A percentile compares a stretch with the other conserved stretches of the same genome.
Conservation (phyloP, 2,888 invertebrate genomes). For the Apantesis nais region DNA sequence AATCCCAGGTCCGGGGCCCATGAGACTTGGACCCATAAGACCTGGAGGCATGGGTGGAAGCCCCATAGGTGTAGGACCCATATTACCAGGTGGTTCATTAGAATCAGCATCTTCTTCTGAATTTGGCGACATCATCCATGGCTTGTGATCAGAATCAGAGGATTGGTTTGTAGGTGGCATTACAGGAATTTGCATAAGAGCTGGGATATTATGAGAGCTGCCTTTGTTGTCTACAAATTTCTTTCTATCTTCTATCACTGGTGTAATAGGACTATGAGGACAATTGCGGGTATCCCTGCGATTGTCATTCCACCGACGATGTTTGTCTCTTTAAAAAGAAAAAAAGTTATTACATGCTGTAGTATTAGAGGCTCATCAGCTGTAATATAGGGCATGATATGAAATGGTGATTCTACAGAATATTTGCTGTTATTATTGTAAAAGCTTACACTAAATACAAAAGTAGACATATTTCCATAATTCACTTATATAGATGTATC, state of each 20-base stretch:
- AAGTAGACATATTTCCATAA: too few species aligned
- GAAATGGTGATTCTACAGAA: too few species aligned
- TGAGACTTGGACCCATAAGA: conserved; percentile 47
- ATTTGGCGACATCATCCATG: conserved; percentile 64
- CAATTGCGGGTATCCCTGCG: conserved; percentile 52
- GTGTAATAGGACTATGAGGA: conserved; percentile 65
- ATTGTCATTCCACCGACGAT: conserved; percentile 70
- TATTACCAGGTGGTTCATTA: conserved; percentile 44
- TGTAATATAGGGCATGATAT: not conserved
- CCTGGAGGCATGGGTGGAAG: conserved; percentile 51
- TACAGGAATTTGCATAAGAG: conserved; percentile 74
- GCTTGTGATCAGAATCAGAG: conserved; percentile 57
- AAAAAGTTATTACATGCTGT: too few species aligned
- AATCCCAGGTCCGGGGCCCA: conserved; percentile 44
- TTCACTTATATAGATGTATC: too few species aligned
- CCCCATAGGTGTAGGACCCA: conserved; percentile 38
- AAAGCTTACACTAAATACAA: too few species aligned
- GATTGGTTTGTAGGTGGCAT: conserved; percentile 64
- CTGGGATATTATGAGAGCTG: conserved; percentile 55
- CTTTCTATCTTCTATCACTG: conserved; percentile 66
- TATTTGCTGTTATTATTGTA: not conserved
- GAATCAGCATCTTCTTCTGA: conserved; percentile 47
- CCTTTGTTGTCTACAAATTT: conserved; percentile 55
- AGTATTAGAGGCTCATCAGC: too few species aligned
- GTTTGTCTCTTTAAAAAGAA: conserved; percentile 63